Evolutionary conservation across 2,797 vertebrate genomes (phyloP), one percentile per base, ranked within the genome.

Genomic region (Sternotherus odoratus): DNA sequence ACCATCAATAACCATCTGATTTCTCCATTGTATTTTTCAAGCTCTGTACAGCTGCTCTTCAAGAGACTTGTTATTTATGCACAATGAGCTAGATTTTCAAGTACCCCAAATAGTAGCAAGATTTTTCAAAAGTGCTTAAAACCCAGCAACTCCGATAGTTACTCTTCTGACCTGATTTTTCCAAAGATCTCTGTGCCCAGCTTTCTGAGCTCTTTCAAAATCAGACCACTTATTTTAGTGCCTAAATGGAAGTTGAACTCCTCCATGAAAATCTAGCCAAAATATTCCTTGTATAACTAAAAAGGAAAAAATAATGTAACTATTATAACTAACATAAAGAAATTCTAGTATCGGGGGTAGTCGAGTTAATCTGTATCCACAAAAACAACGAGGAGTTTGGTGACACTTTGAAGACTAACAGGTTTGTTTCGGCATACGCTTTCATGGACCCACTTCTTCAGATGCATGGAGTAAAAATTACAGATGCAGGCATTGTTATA

Each of bases 211-310:
- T 86, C 88, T 84, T 69, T 43, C 24, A 16, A 77, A 87, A 43
- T 0, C 51, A 85, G 50, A 39, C 33, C 7, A 0, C 85, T 92
- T 94, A 21, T 5, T 82, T 94, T 87, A n/a, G 0, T 84, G 24
- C 6, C 24, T 90, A 86, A 69, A 51, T 82, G 49, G 57, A 50
- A 46, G 79, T 86, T 91, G 57, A 95, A 87, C 30, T 56, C 43
- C n/a, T 24, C 33, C 82, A 89, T 77, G 74, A 87, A 93, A 94
- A 94, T 86, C 51, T 95, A 77, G 21, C 83, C 50, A 50, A 88
- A 95, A 87, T 93, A 83, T 56, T 91, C 91, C 49, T 91, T 77
- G 48, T 91, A 5, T 60, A 85, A 81, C 39, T 56, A 75, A 89
- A 91, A 77, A 79, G 53, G 21, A 49, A 39, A 23, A n/a, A 39